Evolutionary conservation across 1,140 invertebrate genomes (phyloP), one percentile per base, ranked within the genome.

Genomic region (Nomia melanderi): DNA sequence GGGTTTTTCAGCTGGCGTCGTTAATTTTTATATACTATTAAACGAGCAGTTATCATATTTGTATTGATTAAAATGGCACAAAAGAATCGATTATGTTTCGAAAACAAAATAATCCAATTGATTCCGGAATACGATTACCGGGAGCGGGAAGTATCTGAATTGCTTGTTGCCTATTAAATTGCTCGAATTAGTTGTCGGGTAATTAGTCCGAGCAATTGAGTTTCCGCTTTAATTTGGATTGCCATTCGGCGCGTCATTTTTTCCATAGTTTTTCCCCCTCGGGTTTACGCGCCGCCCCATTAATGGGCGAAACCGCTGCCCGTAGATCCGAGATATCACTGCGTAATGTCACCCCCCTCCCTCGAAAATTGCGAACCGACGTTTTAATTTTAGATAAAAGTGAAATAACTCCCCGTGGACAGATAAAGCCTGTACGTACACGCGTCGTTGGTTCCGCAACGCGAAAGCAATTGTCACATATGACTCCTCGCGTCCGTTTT

Each of bases 351-450:
- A 6, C 23, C 31, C 29, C 11, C 56, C 50, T 47, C 57, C 31
- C 44, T 23, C 41, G n/a, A 69, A 44, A 57, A 57, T 81, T 39
- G 39, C 56, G 67, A 54, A 31, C 25, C 29, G 72, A 73, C 66
- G 65, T 84, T 85, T 85, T 84, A 85, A 85, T 85, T 85, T 66
- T 53, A 84, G 83, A 84, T 85, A 85, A 85, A 85, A 78, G 50
- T 57, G 54, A 84, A 72, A 71, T 20, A 50, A 73, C n/a, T 53
- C 20, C 25, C 53, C 66, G 27, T 20, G 56, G 72, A 44, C n/a
- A 50, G 63, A 75, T 75, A 75, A 75, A 75, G 12, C 25, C n/a
- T 29, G 47, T 6, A 17, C 23, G 23, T 11, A n/a, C 20, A 14
- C 57, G n/a, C n/a, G 39, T 64, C 54, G 20, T 60, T 41, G 29